Percentiles rank a stretch among this genome's conserved stretches.
phyloP scores from a whole-genome alignment of 2,888 invertebrate species.

The Matsumyia berberina region DNA sequence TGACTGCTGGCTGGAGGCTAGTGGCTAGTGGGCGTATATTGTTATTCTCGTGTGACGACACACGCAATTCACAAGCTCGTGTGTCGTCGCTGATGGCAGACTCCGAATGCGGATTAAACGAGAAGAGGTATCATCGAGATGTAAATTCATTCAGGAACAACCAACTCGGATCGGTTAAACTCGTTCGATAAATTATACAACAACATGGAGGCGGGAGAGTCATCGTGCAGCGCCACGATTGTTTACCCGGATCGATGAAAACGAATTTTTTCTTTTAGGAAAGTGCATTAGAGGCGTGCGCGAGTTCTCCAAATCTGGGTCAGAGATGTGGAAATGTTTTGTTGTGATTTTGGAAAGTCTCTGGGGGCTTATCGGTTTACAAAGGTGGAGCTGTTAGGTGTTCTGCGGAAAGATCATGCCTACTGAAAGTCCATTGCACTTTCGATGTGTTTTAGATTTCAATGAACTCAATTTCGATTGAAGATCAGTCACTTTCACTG shows the following conservation, averaged over 20 bases:
- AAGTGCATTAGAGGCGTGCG: slow-evolving; percentile 65
- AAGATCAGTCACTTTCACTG: no score
- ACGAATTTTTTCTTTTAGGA: slow-evolving; percentile 49
- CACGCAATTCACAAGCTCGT: slow-evolving; percentile 30
- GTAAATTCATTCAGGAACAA: slow-evolving; percentile 63
- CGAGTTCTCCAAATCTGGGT: slow-evolving; percentile 48
- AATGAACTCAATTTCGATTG: no score
- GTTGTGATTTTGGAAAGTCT: slow-evolving; percentile 6
- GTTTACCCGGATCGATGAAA: slow-evolving; percentile 62
- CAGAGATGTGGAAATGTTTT: slow-evolving; percentile 47
- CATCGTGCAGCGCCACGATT: slow-evolving; percentile 18
- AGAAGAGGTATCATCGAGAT: slow-evolving; percentile 25
- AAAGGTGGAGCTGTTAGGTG: neutral
- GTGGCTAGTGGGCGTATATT: slow-evolving; percentile 51
- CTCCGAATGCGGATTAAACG: slow-evolving; percentile 1
- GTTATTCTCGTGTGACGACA: slow-evolving; percentile 52
- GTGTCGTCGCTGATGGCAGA: neutral
- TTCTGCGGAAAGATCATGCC: slow-evolving; percentile 1
- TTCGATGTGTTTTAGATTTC: neutral
- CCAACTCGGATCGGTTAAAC: slow-evolving; percentile 18
- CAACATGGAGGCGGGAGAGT: slow-evolving; percentile 13
- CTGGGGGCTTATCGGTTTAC: neutral
- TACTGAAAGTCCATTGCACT: neutral
- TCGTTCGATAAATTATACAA: slow-evolving; percentile 42
- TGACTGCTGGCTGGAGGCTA: neutral